A percentile compares a stretch with the other conserved stretches of the same genome.
Evolutionary conservation across 2,113 vertebrate species (phyloP).

Genomic region (Phodopus roborovskii): DNA sequence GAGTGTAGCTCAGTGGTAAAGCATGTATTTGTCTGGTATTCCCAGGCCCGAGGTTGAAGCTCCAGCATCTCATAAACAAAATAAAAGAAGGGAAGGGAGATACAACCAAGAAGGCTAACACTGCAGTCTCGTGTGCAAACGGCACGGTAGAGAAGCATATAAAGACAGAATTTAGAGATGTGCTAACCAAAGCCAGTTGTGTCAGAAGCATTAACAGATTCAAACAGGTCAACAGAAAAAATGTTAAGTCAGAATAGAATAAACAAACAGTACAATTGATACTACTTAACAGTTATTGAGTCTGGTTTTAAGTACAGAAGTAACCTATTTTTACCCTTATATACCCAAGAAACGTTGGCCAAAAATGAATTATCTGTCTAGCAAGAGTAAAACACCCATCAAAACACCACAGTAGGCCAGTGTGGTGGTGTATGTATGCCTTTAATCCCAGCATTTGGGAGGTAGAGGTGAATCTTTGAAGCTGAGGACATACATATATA

Average conservation of each 20-base stretch:
- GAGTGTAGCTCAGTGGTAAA: background rate
- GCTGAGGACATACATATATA: background rate
- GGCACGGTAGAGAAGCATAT: background rate
- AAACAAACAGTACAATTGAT: slow-evolving; percentile 5
- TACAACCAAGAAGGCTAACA: background rate
- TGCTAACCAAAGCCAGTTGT: background rate
- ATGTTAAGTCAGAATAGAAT: background rate
- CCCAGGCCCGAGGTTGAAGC: background rate
- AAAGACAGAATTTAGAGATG: background rate
- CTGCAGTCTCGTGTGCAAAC: background rate
- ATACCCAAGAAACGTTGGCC: slow-evolving; percentile 4
- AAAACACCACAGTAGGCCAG: background rate
- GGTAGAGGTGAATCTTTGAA: background rate
- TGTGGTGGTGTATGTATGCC: background rate
- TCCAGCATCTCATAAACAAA: background rate
- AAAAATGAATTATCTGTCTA: slow-evolving; percentile 23
- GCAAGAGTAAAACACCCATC: background rate
- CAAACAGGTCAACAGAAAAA: background rate
- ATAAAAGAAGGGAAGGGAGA: slow-evolving; percentile 35
- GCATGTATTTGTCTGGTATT: background rate
- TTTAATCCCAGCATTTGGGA: background rate
- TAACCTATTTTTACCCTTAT: background rate
- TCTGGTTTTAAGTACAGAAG: slow-evolving; percentile 34
- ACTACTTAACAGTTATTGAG: background rate
- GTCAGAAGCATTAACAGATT: background rate